Percentiles rank a stretch among this genome's conserved stretches.
Evolutionary conservation across 2,113 vertebrate species (phyloP).

Genomic region (Caretta caretta): DNA sequence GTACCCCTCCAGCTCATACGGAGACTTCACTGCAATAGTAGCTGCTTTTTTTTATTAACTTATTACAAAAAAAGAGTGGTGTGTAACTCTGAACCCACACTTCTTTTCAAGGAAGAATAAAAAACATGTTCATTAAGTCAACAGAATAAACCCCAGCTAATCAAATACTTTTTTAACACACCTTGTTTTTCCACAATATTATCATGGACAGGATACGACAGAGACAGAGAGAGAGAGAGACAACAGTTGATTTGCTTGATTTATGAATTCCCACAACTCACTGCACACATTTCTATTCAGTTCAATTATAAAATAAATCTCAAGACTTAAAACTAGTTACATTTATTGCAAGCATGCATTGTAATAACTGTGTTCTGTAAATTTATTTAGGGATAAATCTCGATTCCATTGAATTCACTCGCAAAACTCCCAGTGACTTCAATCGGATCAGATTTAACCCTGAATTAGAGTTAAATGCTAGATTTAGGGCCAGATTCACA

Average conservation of each 20-base stretch:
- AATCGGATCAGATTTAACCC: background rate
- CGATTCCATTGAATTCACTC: background rate
- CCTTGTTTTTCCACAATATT: background rate
- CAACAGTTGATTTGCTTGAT: constrained; percentile 18
- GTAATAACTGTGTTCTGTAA: background rate
- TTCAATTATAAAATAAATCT: constrained; percentile 1
- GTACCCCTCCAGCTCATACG: constrained; percentile 44
- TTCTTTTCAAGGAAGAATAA: constrained; percentile 7
- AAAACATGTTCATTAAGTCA: background rate
- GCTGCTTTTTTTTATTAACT: background rate
- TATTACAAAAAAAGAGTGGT: constrained; percentile 32
- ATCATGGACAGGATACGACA: background rate
- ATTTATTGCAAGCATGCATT: background rate
- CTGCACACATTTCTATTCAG: background rate
- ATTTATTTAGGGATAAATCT: constrained; percentile 33
- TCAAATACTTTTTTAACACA: background rate
- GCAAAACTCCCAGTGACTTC: background rate
- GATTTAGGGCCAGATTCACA: background rate
- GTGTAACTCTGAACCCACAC: constrained; percentile 17
- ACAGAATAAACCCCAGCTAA: background rate
- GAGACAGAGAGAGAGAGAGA: background rate
- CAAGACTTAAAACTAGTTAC: background rate
- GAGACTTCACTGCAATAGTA: constrained; percentile 42
- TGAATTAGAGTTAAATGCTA: background rate
- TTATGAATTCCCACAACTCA: background rate